These are phyloP conservation scores for Plemyria rubiginata DNA, from an alignment of 2,888 invertebrate species.

Conservation along the genomic window DNA sequence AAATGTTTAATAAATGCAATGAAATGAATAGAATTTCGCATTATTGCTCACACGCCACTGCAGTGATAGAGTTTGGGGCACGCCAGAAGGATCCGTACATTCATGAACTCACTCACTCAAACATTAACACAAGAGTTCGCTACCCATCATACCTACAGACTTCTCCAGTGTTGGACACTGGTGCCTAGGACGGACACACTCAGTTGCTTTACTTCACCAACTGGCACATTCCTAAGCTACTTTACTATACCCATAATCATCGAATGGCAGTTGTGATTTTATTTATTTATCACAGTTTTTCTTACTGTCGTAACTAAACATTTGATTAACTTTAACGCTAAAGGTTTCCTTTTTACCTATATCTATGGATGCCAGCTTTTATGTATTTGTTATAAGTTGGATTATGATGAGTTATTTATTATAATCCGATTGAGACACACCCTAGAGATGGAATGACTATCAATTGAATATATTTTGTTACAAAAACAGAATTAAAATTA, in stretches of 20 bases:
- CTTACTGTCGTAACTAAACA: slow-evolving; percentile 80
- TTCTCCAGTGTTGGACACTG: slow-evolving; percentile 4
- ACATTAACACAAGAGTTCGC: slow-evolving; percentile 22
- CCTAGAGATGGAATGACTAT: neutral
- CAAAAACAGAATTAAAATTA: too few species aligned
- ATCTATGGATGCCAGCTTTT: slow-evolving; percentile 16
- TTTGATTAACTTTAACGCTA: slow-evolving; percentile 74
- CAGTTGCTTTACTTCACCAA: slow-evolving; percentile 68
- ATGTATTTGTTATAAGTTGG: slow-evolving; percentile 1
- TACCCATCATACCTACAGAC: slow-evolving; percentile 3
- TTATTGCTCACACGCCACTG: slow-evolving; percentile 71
- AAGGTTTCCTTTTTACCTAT: slow-evolving; percentile 50
- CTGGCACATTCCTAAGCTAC: slow-evolving; percentile 70
- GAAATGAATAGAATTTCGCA: slow-evolving; percentile 77
- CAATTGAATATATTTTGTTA: neutral
- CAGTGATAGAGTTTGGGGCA: slow-evolving; percentile 22
- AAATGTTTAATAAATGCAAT: slow-evolving; percentile 82
- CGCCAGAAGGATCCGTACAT: slow-evolving; percentile 4
- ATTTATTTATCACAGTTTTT: slow-evolving; percentile 64
- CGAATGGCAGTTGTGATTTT: slow-evolving; percentile 65
- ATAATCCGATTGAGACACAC: neutral
- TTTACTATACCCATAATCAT: slow-evolving; percentile 67
- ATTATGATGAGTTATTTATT: neutral
- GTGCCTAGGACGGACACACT: slow-evolving; percentile 20
- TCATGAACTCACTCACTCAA: slow-evolving; percentile 18